phyloP scores from a whole-genome alignment of 2,888 invertebrate genomes.

The Schrankia costaestrigalis region DNA sequence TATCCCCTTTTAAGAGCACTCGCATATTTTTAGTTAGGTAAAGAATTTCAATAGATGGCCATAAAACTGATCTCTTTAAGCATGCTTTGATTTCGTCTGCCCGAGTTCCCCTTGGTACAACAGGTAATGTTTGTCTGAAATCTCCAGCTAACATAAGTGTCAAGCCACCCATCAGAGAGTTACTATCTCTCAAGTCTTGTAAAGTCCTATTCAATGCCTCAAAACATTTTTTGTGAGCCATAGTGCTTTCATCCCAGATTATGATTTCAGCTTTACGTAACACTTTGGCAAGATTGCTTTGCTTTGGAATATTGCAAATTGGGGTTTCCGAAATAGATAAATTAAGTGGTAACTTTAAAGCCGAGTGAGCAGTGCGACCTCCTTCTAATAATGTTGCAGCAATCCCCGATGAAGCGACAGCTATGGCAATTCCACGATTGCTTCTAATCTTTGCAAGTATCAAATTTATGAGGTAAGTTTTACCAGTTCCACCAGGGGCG shows the following conservation, averaged over 20 bases:
- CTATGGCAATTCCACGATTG: constrained; percentile 6
- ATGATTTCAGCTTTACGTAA: constrained; percentile 1
- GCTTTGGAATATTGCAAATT: constrained; percentile 1
- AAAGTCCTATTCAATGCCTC: background rate
- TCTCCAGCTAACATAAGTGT: background rate
- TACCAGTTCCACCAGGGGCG: constrained; percentile 1
- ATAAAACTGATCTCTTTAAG: background rate
- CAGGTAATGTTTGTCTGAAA: constrained; percentile 2
- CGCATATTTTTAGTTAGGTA: constrained; percentile 16
- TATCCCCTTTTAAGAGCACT: constrained; percentile 9
- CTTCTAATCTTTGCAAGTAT: background rate
- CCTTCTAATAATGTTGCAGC: background rate
- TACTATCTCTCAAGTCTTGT: background rate
- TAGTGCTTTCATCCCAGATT: constrained; percentile 10
- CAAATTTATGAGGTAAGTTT: constrained; percentile 2
- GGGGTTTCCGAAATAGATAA: background rate
- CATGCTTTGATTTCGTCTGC: background rate
- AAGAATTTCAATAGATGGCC: background rate
- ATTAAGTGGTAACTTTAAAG: background rate
- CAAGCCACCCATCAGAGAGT: background rate
- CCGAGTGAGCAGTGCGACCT: background rate
- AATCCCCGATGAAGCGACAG: constrained; percentile 10
- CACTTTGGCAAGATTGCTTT: constrained; percentile 4
- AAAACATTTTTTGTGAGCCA: constrained; percentile 3
- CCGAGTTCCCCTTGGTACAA: background rate